These are phyloP conservation scores for Hirtodrosophila cameraria DNA, from an alignment of 2,888 invertebrate species.

Conservation along the genomic window DNA sequence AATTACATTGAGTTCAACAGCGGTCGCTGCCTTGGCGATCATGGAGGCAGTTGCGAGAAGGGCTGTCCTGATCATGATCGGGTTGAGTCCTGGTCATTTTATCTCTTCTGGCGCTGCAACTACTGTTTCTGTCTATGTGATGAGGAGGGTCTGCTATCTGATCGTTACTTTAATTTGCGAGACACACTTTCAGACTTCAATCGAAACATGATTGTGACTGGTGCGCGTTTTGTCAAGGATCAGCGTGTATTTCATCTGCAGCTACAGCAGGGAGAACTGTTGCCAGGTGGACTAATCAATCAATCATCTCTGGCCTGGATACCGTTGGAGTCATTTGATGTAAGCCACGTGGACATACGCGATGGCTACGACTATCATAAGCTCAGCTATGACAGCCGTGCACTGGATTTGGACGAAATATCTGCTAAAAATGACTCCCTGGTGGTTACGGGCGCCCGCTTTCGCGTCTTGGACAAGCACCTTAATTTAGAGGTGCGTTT, in stretches of 20 bases:
- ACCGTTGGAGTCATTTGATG: conserved; percentile 87
- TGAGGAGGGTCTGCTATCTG: conserved; percentile 88
- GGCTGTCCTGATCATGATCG: conserved; percentile 85
- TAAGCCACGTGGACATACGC: conserved; percentile 85
- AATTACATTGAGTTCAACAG: conserved; percentile 93
- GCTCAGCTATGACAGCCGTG: conserved; percentile 89
- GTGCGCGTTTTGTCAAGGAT: conserved; percentile 89
- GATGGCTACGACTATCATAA: conserved; percentile 90
- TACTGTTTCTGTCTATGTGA: conserved; percentile 96
- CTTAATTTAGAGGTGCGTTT: conserved; percentile 92
- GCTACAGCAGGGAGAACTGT: conserved; percentile 89
- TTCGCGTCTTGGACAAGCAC: conserved; percentile 91
- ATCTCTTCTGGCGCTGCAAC: conserved; percentile 94
- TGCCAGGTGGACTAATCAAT: conserved; percentile 88
- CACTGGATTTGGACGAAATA: conserved; percentile 92
- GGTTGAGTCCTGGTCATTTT: conserved; percentile 94
- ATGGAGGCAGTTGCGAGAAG: not conserved
- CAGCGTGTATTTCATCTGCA: conserved; percentile 92
- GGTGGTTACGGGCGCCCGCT: conserved; percentile 90
- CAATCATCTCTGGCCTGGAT: conserved; percentile 88
- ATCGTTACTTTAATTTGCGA: conserved; percentile 92
- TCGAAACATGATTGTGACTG: conserved; percentile 90
- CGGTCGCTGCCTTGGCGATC: conserved; percentile 22
- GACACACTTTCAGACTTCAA: conserved; percentile 86
- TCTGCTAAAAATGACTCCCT: conserved; percentile 86